Conservation (phyloP, 2,888 invertebrate species). For the Proisotoma minuta region DNA sequence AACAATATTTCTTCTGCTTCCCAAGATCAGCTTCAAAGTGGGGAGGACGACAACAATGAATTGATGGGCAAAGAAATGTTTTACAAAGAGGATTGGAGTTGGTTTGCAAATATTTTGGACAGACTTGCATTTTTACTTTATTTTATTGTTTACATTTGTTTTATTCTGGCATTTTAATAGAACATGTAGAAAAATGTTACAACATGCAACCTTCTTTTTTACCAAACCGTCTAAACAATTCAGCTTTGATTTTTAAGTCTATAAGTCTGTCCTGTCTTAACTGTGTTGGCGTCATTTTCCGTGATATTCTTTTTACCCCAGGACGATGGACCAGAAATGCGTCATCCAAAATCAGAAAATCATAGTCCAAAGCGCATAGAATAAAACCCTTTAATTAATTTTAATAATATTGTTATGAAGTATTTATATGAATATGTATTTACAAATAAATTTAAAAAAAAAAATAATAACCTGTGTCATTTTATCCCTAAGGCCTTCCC, state of each 20-base stretch:
- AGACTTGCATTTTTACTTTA: conserved; percentile 26
- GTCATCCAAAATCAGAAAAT: conserved; percentile 51
- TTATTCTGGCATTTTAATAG: conserved; percentile 18
- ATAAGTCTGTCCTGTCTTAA: conserved; percentile 38
- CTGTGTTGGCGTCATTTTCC: conserved; percentile 28
- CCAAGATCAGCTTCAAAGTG: neutral
- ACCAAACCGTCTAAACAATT: conserved; percentile 35
- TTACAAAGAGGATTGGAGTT: conserved; percentile 29
- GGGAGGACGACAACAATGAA: conserved; percentile 24
- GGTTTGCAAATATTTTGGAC: conserved; percentile 34
- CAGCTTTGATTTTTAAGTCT: conserved; percentile 28
- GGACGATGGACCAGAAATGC: conserved; percentile 52
- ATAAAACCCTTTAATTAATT: conserved; percentile 50
- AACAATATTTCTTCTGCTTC: neutral
- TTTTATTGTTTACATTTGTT: conserved; percentile 21
- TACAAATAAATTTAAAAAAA: neutral
- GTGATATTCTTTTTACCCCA: conserved; percentile 49
- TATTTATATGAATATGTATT: neutral
- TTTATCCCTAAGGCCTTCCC: conserved; percentile 93
- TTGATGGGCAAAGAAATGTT: conserved; percentile 11
- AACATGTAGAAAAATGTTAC: conserved; percentile 10
- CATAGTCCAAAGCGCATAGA: conserved; percentile 51
- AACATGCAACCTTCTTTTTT: conserved; percentile 35
- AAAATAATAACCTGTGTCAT: conserved; percentile 74
- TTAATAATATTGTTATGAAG: conserved; percentile 1